Conservation (phyloP, 2,797 vertebrate species). For the Phataginus tetradactyla region DNA sequence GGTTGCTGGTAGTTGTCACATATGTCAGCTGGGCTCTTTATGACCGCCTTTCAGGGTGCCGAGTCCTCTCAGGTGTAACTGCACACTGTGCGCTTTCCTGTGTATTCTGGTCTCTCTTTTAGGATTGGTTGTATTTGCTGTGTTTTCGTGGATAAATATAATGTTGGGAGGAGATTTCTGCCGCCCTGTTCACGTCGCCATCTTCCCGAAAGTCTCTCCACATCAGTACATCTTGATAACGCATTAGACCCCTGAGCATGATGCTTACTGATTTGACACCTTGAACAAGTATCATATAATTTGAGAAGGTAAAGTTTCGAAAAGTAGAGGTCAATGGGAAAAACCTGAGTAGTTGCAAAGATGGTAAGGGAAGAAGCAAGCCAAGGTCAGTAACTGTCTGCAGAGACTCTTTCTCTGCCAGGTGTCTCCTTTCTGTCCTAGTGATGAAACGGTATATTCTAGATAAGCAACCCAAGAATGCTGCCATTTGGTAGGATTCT, state of each 20-base stretch:
- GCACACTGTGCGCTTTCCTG: too few species aligned
- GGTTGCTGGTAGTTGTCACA: too few species aligned
- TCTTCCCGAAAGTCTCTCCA: too few species aligned
- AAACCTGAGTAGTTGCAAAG: background rate
- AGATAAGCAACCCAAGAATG: background rate
- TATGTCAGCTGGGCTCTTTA: too few species aligned
- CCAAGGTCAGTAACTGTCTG: background rate
- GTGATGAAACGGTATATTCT: background rate
- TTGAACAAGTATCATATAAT: background rate
- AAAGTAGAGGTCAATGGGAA: background rate
- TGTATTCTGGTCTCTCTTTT: too few species aligned
- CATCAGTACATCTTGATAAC: background rate
- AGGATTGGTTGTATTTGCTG: too few species aligned
- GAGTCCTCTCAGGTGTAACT: too few species aligned
- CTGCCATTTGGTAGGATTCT: background rate
- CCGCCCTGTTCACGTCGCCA: too few species aligned
- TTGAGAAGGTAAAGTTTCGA: background rate
- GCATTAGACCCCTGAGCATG: rapidly evolving
- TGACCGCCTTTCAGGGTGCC: too few species aligned
- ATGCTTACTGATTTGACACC: background rate
- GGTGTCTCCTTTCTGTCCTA: background rate
- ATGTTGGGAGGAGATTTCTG: too few species aligned
- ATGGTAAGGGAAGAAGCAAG: background rate
- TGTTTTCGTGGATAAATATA: too few species aligned
- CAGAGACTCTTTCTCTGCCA: background rate